Evolutionary conservation across 2,888 invertebrate genomes (phyloP).

Genomic region (Amiota mariae): DNA sequence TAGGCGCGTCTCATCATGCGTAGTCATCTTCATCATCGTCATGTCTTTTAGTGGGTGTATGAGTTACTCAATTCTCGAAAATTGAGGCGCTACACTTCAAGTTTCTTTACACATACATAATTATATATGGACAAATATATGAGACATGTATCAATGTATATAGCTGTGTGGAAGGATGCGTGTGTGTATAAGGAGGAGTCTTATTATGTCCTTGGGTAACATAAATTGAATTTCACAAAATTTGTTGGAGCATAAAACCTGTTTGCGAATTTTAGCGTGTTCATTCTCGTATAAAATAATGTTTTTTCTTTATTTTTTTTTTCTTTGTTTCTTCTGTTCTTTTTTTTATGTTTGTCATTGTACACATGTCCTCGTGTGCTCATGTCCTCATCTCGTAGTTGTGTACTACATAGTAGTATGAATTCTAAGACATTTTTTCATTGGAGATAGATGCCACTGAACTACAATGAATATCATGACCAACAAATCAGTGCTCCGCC

Average conservation of each 20-base stretch:
- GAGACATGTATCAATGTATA: too few species aligned
- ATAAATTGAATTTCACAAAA: constrained; percentile 72
- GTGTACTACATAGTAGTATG: constrained; percentile 50
- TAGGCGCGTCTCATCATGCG: background rate
- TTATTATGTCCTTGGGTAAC: constrained; percentile 64
- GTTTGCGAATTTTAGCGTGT: constrained; percentile 68
- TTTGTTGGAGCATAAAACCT: constrained; percentile 72
- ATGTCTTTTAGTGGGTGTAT: too few species aligned
- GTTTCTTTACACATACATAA: background rate
- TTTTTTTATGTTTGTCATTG: constrained; percentile 55
- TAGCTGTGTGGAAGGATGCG: background rate
- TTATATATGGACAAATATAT: too few species aligned
- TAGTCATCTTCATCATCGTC: too few species aligned
- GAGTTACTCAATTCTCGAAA: too few species aligned
- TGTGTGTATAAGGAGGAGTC: background rate
- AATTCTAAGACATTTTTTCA: too few species aligned
- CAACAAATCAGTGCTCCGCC: constrained; percentile 39
- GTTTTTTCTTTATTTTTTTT: constrained; percentile 39
- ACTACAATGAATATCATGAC: constrained; percentile 10
- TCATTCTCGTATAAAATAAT: constrained; percentile 65
- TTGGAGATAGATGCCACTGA: too few species aligned
- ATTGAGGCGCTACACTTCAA: background rate
- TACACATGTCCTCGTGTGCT: constrained; percentile 31
- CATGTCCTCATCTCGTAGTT: constrained; percentile 43
- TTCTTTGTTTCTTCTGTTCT: background rate